Evolutionary conservation across 2,888 invertebrate species (phyloP).

Genomic region (Agriopis aurantiaria): DNA sequence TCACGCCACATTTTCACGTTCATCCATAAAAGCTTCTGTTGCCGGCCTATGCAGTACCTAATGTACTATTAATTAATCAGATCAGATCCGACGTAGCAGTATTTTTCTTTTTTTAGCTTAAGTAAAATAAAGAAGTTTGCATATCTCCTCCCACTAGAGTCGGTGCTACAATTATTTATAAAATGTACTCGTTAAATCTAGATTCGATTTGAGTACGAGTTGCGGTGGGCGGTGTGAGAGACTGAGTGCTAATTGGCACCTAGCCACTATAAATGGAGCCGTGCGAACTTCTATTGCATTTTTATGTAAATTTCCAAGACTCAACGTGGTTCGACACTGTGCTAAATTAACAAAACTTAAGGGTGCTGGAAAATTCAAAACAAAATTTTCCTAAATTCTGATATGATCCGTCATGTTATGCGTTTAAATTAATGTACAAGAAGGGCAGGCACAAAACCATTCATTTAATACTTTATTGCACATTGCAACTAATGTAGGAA

Average conservation of each 20-base stretch:
- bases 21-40: no score
- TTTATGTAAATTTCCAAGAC: constrained; percentile 54
- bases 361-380: no score
- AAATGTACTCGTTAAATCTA: constrained; percentile 19
- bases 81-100: neutral
- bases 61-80: no score
- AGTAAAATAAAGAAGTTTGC: constrained; percentile 8
- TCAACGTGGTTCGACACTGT: constrained; percentile 14
- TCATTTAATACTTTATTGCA: no score
- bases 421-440: no score
- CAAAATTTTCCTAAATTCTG: no score
- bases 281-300: constrained; percentile 53
- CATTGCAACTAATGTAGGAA: no score
- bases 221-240: constrained; percentile 49
- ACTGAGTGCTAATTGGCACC: constrained; percentile 61
- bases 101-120: neutral
- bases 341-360: neutral
- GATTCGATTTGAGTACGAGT: constrained; percentile 23
- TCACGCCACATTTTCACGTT: no score
- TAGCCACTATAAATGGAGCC: constrained; percentile 47
- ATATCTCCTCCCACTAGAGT: constrained; percentile 5
- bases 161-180: constrained; percentile 14
- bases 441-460: no score
- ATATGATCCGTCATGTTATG: no score
- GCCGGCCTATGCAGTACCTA: no score